Evolutionary conservation across 1,140 invertebrate species (phyloP).

Genomic region (Ips typographus): DNA sequence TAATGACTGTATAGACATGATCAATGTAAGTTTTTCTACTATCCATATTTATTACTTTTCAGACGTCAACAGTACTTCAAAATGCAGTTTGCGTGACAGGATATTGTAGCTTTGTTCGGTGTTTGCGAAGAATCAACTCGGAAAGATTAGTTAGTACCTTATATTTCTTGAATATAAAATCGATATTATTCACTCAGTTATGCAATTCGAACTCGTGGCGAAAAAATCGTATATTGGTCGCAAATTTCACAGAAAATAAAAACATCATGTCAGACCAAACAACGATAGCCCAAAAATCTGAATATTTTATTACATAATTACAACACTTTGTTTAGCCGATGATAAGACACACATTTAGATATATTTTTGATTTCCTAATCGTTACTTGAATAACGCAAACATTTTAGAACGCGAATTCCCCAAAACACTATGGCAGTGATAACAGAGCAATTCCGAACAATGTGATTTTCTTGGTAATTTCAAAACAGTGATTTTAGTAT

Average conservation of each 20-base stretch:
- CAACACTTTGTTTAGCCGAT: slow-evolving; percentile 9
- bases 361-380: slow-evolving; percentile 15
- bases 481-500: no score
- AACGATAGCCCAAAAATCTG: not conserved
- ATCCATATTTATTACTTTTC: not conserved
- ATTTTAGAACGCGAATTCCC: slow-evolving; percentile 4
- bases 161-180: slow-evolving; percentile 10
- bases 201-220: no score
- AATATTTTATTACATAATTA: slow-evolving; percentile 1
- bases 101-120: slow-evolving; percentile 60
- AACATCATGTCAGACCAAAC: no score
- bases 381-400: slow-evolving; percentile 2
- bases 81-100: slow-evolving; percentile 53
- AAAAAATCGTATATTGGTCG: no score
- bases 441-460: no score
- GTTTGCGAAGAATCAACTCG: slow-evolving; percentile 57
- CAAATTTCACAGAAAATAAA: no score
- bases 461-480: no score
- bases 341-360: slow-evolving; percentile 19
- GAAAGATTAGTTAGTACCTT: slow-evolving; percentile 55
- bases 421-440: no score
- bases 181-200: not conserved
- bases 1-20: slow-evolving; percentile 29
- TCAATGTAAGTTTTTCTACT: slow-evolving; percentile 31
- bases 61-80: not conserved